Conservation (phyloP, 2,888 invertebrate species). For the Acheta domesticus region DNA sequence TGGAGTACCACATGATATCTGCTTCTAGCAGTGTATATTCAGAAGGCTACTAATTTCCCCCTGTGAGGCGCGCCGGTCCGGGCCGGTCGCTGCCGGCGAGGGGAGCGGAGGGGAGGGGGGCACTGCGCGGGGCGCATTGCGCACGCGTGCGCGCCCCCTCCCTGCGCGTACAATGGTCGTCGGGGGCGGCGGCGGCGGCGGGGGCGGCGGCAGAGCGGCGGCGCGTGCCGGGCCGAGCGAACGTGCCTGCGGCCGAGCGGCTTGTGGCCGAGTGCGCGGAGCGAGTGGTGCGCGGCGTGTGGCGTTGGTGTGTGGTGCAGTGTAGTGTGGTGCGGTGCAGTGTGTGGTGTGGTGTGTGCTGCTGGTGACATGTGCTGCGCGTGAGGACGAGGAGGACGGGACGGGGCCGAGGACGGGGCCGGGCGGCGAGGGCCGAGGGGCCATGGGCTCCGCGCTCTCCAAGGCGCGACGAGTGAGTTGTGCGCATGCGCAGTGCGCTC, state of each 20-base stretch:
- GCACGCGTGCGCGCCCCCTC: no score
- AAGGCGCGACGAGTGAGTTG: conserved; percentile 51
- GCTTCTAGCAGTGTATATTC: no score
- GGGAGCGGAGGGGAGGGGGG: no score
- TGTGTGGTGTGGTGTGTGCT: background rate
- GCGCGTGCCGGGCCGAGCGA: background rate
- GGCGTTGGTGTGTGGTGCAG: background rate
- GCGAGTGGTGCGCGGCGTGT: background rate
- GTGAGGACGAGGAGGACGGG: background rate
- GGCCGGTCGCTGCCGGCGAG: no score
- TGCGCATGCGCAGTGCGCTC: background rate
- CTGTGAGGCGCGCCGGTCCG: no score
- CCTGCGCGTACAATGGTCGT: no score
- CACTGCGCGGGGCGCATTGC: no score
- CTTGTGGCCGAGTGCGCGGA: background rate
- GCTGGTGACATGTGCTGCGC: background rate
- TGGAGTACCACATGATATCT: no score
- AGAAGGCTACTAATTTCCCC: no score
- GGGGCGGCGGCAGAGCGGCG: background rate
- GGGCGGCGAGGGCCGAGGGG: background rate
- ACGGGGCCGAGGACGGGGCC: background rate
- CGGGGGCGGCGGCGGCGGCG: background rate
- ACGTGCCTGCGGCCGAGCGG: background rate
- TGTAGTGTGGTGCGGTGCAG: background rate
- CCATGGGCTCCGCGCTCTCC: conserved; percentile 42